Evolutionary conservation across 2,888 invertebrate species (phyloP), one percentile per base, ranked within the genome.

Genomic region (Spodoptera exigua): DNA sequence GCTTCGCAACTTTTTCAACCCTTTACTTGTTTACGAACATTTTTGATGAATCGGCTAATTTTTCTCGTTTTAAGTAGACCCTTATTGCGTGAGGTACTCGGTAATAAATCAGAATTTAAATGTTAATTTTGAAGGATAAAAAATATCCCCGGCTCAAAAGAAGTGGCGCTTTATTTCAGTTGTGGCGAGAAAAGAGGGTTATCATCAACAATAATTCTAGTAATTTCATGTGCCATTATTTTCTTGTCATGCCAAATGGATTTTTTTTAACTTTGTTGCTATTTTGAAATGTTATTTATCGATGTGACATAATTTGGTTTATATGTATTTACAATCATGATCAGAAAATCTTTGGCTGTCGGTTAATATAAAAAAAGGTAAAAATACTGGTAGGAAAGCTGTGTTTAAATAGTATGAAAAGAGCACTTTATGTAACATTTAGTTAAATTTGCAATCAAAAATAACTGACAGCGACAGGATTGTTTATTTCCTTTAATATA

Each of bases 401-500:
- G 9, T 27, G 27, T 1, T 9, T 0, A 27, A 27, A 27, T 27
- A 27, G 27, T 27, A 27, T 27, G 27, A 27, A 27, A 27, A 27
- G 27, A 27, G 27, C 27, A 27, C 1, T 27, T 27, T 27, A 9
- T 27, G 5, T 27, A 27, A 27, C 27, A 27, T 27, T 27, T 18
- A 47, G 35, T 46, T 36, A 27, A 17, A 13, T 5, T 7, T 7
- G 18, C 17, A 46, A 40, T 18, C 70, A 37, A 18, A 69, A 27
- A 27, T 47, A 57, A 47, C 63, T 58, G 56, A 36, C 56, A 59
- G 53, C 17, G 16, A 13, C 34, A 36, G 45, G 14, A 48, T 64
- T 74, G 75, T 75, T 71, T 70, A 70, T 65, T 60, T 57, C 57
- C 60, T 65, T 58, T 61, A 70, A 71, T 71, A 75, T 71, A 70